Evolutionary conservation across 2,797 vertebrate genomes (phyloP).

Genomic region (Danio jaintianensis): DNA sequence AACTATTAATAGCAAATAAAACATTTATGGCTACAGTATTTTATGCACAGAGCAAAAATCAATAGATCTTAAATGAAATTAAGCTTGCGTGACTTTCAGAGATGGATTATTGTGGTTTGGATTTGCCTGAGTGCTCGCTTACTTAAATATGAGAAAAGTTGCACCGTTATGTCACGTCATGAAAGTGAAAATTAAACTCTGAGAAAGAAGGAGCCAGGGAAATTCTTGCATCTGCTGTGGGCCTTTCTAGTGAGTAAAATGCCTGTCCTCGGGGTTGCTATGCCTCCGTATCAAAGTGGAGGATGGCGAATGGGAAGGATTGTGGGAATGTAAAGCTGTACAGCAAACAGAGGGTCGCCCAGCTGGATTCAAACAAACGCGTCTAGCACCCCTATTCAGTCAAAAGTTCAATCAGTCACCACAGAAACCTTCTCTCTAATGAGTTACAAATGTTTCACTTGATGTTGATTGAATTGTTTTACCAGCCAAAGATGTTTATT

Average conservation of each 20-base stretch:
- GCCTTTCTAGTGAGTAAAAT: conserved; percentile 54
- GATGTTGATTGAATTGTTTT: conserved; percentile 45
- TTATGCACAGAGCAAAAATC: conserved; percentile 51
- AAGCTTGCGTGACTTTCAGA: conserved; percentile 6
- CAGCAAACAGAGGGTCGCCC: conserved; percentile 54
- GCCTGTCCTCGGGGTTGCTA: conserved; percentile 54
- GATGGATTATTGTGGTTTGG: conserved; percentile 5
- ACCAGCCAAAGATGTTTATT: conserved; percentile 48
- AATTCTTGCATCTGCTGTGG: conserved; percentile 43
- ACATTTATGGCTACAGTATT: conserved; percentile 57
- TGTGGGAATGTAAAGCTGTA: conserved; percentile 57
- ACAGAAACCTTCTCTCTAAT: conserved; percentile 39
- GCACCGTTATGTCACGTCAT: background rate
- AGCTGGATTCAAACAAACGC: conserved; percentile 52
- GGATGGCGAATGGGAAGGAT: conserved; percentile 38
- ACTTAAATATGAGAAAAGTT: background rate
- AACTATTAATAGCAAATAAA: conserved; percentile 62
- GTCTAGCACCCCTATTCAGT: conserved; percentile 49
- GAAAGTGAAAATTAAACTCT: background rate
- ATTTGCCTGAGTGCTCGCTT: conserved; percentile 1
- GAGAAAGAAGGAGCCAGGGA: conserved; percentile 11
- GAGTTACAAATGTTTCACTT: conserved; percentile 40
- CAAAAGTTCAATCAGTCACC: conserved; percentile 44
- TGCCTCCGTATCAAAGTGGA: conserved; percentile 50
- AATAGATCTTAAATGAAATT: conserved; percentile 45